These are phyloP conservation scores for Pocillopora meandrina DNA, from an alignment of 92 coral and sea anemone species.

Conservation along the genomic window DNA sequence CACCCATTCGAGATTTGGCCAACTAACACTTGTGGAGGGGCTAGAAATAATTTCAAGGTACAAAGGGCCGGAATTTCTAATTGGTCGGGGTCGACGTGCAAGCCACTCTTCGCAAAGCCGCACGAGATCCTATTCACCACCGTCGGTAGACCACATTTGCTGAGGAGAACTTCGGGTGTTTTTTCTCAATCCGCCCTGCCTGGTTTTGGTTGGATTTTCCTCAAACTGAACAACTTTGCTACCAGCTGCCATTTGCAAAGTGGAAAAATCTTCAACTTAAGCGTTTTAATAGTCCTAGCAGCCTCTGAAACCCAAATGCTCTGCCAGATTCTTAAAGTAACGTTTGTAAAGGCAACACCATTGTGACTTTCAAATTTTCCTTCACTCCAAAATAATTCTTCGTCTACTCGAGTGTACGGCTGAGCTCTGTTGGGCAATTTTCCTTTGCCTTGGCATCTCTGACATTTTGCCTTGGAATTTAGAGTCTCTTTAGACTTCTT, in stretches of 20 bases:
- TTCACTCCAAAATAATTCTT: slow-evolving; percentile 25
- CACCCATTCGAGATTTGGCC: slow-evolving; percentile 49
- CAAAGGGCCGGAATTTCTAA: slow-evolving; percentile 39
- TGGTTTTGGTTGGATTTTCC: background rate
- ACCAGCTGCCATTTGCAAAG: slow-evolving; percentile 22
- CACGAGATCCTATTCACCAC: slow-evolving; percentile 48
- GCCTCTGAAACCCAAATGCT: slow-evolving; percentile 46
- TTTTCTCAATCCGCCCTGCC: slow-evolving; percentile 37
- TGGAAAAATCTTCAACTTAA: slow-evolving; percentile 37
- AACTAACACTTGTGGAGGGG: slow-evolving; percentile 24
- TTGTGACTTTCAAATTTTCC: slow-evolving; percentile 37
- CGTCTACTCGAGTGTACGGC: slow-evolving; percentile 15
- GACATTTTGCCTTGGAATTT: background rate
- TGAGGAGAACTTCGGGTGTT: slow-evolving; percentile 31
- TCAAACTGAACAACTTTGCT: slow-evolving; percentile 24
- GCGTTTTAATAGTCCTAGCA: slow-evolving; percentile 52
- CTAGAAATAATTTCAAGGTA: slow-evolving; percentile 35
- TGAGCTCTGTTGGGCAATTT: slow-evolving; percentile 35
- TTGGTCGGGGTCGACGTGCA: slow-evolving; percentile 21
- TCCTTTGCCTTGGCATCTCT: slow-evolving; percentile 41
- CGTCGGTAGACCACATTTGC: slow-evolving; percentile 51
- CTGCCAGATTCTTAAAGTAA: slow-evolving; percentile 17
- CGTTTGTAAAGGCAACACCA: slow-evolving; percentile 23
- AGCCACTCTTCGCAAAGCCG: slow-evolving; percentile 45
- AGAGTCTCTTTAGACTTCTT: too few relatives aligned